Conservation (phyloP, 2,113 vertebrate genomes). For the Arizona elegans region DNA sequence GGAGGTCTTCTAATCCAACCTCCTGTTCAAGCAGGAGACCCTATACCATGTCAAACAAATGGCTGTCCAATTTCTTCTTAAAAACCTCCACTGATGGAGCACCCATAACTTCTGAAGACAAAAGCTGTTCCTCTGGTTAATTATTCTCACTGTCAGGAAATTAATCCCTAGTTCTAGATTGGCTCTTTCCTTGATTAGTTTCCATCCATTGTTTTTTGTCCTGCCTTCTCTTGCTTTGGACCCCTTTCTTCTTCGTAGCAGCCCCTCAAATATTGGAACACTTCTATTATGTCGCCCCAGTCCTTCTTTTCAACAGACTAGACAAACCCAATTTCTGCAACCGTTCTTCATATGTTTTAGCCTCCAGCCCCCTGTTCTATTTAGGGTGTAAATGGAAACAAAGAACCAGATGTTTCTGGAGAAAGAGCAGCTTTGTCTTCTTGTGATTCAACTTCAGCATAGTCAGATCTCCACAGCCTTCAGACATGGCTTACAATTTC, state of each 20-base stretch:
- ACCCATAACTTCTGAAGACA: neutral
- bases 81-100: neutral
- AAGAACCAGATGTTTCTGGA: neutral
- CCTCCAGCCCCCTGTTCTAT: neutral
- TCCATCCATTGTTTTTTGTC: neutral
- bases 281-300: neutral
- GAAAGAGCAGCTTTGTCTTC: neutral
- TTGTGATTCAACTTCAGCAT: neutral
- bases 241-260: neutral
- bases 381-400: neutral
- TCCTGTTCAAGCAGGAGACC: neutral
- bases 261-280: neutral
- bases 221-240: neutral
- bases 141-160: neutral
- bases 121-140: neutral
- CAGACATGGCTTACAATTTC: neutral
- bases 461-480: neutral
- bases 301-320: neutral
- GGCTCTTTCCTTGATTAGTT: neutral
- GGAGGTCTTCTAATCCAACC: neutral
- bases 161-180: neutral
- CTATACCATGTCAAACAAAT: neutral
- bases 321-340: neutral
- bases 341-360: neutral
- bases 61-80: neutral